These are phyloP conservation scores for Dunckerocampus dactyliophorus DNA, from an alignment of 2,113 vertebrate genomes.

Conservation along the genomic window DNA sequence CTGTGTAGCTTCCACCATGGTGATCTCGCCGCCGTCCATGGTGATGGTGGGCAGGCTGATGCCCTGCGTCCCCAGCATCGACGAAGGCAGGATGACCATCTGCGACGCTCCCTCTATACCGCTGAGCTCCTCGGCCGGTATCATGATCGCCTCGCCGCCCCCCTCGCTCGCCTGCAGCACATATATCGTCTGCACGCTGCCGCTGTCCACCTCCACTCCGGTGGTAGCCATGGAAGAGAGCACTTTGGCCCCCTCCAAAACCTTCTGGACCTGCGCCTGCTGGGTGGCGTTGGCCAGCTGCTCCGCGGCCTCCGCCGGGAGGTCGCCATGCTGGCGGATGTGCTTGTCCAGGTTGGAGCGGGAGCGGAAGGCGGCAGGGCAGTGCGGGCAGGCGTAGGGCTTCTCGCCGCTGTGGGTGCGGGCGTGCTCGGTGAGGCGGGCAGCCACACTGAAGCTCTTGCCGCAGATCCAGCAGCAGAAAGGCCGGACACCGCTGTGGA, in stretches of 20 bases:
- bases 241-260: slow-evolving; percentile 63
- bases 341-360: slow-evolving; percentile 79
- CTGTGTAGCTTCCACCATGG: slow-evolving; percentile 63
- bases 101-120: slow-evolving; percentile 59
- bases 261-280: slow-evolving; percentile 57
- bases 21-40: slow-evolving; percentile 65
- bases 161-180: slow-evolving; percentile 66
- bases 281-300: slow-evolving; percentile 41
- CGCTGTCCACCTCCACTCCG: slow-evolving; percentile 26
- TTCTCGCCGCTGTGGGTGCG: slow-evolving; percentile 78
- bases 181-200: slow-evolving; percentile 72
- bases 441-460: slow-evolving; percentile 75
- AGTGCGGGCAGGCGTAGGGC: slow-evolving; percentile 70
- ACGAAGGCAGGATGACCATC: slow-evolving; percentile 72
- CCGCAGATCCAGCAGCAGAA: slow-evolving; percentile 79
- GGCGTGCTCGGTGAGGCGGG: slow-evolving; percentile 75
- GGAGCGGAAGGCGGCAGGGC: slow-evolving; percentile 72
- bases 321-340: slow-evolving; percentile 62
- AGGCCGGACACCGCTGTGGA: slow-evolving; percentile 73
- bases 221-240: slow-evolving; percentile 46
- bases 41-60: slow-evolving; percentile 63
- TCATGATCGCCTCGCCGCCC: slow-evolving; percentile 57
- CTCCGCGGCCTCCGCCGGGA: slow-evolving; percentile 31
- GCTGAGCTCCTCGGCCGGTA: slow-evolving; percentile 55
- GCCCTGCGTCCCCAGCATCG: slow-evolving; percentile 53